Evolutionary conservation across 2,888 invertebrate genomes (phyloP).

Genomic region (Athalia circularis): DNA sequence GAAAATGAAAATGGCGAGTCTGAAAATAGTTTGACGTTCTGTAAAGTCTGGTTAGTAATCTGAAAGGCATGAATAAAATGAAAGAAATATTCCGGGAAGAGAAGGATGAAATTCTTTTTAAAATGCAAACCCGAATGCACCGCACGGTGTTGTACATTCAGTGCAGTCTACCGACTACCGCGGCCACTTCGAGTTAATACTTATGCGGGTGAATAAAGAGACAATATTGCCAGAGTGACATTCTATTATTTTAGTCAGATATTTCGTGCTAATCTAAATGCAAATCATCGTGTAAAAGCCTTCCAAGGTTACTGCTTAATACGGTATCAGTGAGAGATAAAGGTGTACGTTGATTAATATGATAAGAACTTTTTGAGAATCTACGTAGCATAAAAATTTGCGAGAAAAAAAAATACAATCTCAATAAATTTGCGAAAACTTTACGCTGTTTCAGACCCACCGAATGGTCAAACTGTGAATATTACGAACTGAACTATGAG

Average conservation of each 20-base stretch:
- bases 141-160: neutral
- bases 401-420: neutral
- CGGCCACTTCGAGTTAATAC: neutral
- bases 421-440: neutral
- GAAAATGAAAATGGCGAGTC: too few relatives aligned
- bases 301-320: conserved; percentile 10
- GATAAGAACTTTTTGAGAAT: too few relatives aligned
- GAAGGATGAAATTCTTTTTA: neutral
- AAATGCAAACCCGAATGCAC: neutral
- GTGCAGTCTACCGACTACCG: neutral
- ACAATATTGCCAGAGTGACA: conserved; percentile 12
- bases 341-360: neutral
- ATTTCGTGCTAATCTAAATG: conserved; percentile 22
- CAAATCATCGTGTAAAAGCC: conserved; percentile 28
- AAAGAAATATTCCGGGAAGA: neutral
- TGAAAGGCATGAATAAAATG: neutral
- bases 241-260: conserved; percentile 21
- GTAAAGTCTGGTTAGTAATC: neutral
- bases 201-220: neutral
- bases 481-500: conserved; percentile 49
- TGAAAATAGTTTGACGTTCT: neutral
- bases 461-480: conserved; percentile 51
- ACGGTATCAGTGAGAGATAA: neutral
- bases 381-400: neutral
- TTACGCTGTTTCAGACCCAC: conserved; percentile 36